phyloP scores from a whole-genome alignment of 2,797 vertebrate genomes.

The Pelochelys cantorii region DNA sequence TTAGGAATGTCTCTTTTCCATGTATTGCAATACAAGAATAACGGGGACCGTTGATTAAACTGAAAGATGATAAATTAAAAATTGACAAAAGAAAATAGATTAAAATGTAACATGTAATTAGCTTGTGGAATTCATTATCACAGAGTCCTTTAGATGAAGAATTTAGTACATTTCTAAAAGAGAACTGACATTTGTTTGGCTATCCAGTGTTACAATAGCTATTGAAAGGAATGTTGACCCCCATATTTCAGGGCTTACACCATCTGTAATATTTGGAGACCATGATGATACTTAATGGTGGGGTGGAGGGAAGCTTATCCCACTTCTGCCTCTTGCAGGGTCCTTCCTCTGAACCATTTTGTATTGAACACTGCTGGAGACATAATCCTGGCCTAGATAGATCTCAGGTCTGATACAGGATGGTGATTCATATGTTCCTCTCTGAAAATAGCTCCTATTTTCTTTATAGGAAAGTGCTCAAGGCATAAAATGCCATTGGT shows the following conservation, averaged over 20 bases:
- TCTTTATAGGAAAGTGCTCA: not conserved
- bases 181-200: not conserved
- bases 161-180: not conserved
- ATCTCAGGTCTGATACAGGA: not conserved
- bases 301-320: not conserved
- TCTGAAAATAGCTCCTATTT: not conserved
- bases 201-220: not conserved
- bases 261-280: not conserved
- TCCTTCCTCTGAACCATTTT: not conserved
- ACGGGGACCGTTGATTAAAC: not conserved
- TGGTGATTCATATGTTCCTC: not conserved
- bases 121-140: not conserved
- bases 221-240: not conserved
- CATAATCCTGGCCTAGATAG: not conserved
- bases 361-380: accelerated
- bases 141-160: not conserved
- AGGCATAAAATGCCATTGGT: not conserved
- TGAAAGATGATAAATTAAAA: not conserved
- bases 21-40: not conserved
- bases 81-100: not conserved
- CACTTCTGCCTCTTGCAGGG: not conserved
- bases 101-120: not conserved
- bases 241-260: not conserved
- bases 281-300: not conserved
- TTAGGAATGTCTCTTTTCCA: not conserved